A percentile compares a stretch with the other conserved stretches of the same genome.
These are phyloP conservation scores for Cotesia vestalis DNA, from an alignment of 1,140 invertebrate species.

Conservation along the genomic window DNA sequence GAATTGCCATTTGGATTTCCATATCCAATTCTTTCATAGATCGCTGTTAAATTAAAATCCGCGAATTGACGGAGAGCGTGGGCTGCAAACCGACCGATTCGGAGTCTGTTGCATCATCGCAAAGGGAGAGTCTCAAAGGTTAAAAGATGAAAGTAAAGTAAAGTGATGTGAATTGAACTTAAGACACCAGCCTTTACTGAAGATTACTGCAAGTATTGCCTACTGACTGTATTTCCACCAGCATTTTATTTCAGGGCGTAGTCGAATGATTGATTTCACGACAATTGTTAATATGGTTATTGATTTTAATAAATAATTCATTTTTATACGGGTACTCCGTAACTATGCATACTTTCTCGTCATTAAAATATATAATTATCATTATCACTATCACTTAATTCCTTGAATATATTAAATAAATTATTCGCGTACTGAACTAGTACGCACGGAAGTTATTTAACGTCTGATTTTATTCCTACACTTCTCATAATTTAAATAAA, in stretches of 20 bases:
- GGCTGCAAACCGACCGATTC: too few species aligned
- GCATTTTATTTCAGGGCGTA: constrained; percentile 15
- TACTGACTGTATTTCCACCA: neutral
- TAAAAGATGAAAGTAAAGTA: constrained; percentile 55
- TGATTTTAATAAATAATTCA: too few species aligned
- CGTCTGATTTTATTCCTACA: neutral
- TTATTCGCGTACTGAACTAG: neutral
- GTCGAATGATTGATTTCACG: neutral
- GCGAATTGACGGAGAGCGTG: constrained; percentile 3
- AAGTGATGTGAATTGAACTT: constrained; percentile 36
- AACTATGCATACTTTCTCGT: too few species aligned
- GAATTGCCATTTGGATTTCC: neutral
- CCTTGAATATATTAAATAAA: too few species aligned
- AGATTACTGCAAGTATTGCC: neutral
- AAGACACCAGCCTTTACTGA: neutral
- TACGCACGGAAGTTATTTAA: too few species aligned
- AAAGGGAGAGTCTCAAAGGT: constrained; percentile 49
- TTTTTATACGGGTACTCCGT: too few species aligned
- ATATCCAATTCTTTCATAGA: neutral
- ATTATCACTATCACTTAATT: too few species aligned
- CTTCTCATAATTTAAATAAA: neutral
- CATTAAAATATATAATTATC: too few species aligned
- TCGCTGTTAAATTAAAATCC: constrained; percentile 30
- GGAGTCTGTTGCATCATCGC: constrained; percentile 41
- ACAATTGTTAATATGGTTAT: too few species aligned